Percentiles rank a stretch among this genome's conserved stretches.
These are phyloP conservation scores for Gobionotothen gibberifrons DNA, from an alignment of 2,797 vertebrate genomes.

Conservation along the genomic window DNA sequence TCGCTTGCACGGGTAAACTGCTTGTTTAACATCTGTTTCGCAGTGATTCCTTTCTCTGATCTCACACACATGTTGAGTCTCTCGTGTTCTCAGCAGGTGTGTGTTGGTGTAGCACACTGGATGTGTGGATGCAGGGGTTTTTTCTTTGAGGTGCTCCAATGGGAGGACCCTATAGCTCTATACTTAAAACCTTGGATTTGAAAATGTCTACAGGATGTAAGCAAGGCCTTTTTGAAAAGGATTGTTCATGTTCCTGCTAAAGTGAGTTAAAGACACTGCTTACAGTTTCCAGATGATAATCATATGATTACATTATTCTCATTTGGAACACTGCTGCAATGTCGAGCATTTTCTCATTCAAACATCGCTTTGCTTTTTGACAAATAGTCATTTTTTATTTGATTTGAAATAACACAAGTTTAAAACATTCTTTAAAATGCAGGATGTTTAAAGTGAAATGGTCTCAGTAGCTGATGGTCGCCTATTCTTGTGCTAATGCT, in stretches of 20 bases:
- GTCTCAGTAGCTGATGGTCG: too few relatives aligned
- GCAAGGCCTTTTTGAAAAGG: neutral
- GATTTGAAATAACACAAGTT: neutral
- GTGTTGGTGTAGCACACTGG: neutral
- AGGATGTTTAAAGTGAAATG: neutral
- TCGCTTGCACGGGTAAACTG: neutral
- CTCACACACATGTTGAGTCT: neutral
- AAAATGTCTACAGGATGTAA: neutral
- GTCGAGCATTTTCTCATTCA: constrained; percentile 35
- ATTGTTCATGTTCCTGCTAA: neutral
- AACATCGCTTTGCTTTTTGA: constrained; percentile 10
- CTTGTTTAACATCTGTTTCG: neutral
- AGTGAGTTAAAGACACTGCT: constrained; percentile 16
- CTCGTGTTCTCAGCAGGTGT: neutral
- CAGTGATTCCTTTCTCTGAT: neutral
- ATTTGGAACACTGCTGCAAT: constrained; percentile 9
- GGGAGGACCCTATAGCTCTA: neutral
- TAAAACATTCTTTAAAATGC: too few relatives aligned
- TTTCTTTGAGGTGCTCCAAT: neutral
- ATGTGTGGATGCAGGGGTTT: constrained; percentile 10
- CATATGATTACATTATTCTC: neutral
- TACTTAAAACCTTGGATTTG: neutral
- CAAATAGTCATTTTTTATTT: neutral
- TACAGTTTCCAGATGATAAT: constrained; percentile 36
- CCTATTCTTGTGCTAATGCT: neutral